Percentiles rank a stretch among this genome's conserved stretches.
These are phyloP conservation scores for Theocolax elegans DNA, from an alignment of 1,140 invertebrate species.

Conservation along the genomic window DNA sequence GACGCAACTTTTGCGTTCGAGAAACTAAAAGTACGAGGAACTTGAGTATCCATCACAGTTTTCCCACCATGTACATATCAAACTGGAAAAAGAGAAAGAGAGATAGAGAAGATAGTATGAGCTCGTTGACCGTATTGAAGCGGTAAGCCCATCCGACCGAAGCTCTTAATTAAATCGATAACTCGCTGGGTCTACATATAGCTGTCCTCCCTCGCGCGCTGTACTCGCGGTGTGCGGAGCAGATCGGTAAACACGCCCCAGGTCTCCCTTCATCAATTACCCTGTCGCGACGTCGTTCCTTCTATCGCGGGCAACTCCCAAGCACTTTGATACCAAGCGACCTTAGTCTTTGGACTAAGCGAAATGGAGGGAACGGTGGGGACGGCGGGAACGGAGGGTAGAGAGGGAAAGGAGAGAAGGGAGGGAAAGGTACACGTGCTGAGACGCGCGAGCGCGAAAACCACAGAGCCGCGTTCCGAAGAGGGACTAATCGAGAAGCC, in stretches of 20 bases:
- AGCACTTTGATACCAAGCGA: slow-evolving; percentile 31
- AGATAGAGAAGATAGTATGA: no score
- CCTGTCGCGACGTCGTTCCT: slow-evolving; percentile 17
- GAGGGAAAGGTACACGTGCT: no score
- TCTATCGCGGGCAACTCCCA: slow-evolving; percentile 2
- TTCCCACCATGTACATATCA: no score
- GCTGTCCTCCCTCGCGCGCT: not conserved
- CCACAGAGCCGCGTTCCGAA: slow-evolving; percentile 14
- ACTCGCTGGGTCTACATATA: slow-evolving; percentile 44
- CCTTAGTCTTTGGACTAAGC: no score
- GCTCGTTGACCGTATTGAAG: slow-evolving; percentile 17
- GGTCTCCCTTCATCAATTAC: slow-evolving; percentile 40
- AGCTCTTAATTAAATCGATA: slow-evolving; percentile 58
- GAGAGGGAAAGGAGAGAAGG: no score
- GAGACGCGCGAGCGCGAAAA: slow-evolving; percentile 14
- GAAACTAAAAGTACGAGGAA: no score
- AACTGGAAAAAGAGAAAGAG: no score
- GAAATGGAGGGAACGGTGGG: no score
- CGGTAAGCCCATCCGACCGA: slow-evolving; percentile 22
- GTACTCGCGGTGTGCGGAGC: slow-evolving; percentile 35
- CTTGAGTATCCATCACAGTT: no score
- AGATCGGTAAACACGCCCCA: slow-evolving; percentile 46
- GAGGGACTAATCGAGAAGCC: slow-evolving; percentile 28
- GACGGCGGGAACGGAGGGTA: no score
- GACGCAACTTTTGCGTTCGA: no score